Evolutionary conservation across 2,888 invertebrate genomes (phyloP).

Genomic region (Euzophera pinguis): DNA sequence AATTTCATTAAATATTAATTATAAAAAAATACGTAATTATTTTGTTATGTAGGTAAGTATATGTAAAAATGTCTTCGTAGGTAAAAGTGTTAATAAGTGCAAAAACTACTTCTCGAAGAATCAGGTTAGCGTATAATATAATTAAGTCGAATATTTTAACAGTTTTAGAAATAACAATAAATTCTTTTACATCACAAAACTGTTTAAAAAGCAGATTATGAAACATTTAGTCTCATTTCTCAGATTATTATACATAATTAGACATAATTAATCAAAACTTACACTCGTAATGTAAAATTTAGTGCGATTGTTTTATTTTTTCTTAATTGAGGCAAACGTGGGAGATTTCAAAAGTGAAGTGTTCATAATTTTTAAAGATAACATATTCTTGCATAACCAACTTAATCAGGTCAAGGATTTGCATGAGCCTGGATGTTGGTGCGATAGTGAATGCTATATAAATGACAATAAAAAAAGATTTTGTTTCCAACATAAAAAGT

Average conservation of each 20-base stretch:
- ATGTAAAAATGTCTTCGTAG: no score
- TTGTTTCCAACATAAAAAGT: no score
- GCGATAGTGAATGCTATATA: background rate
- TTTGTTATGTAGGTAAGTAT: no score
- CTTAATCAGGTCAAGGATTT: constrained; percentile 18
- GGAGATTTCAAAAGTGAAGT: constrained; percentile 41
- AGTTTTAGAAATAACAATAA: background rate
- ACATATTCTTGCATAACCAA: constrained; percentile 42
- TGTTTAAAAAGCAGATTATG: background rate
- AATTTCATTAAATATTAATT: no score
- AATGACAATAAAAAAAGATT: no score
- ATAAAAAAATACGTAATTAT: no score
- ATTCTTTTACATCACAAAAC: background rate
- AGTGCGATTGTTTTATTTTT: constrained; percentile 27
- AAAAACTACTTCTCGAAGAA: no score
- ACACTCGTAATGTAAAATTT: constrained; percentile 9
- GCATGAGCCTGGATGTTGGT: constrained; percentile 18
- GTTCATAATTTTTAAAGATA: constrained; percentile 41
- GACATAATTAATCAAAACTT: constrained; percentile 4
- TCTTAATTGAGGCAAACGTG: constrained; percentile 30
- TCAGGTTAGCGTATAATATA: background rate
- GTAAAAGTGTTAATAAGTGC: no score
- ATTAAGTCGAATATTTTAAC: background rate
- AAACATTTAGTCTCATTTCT: constrained; percentile 1
- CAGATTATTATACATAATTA: constrained; percentile 1